Evolutionary conservation across 2,888 invertebrate species (phyloP), one percentile per base, ranked within the genome.

Genomic region (Phyto melanocephala): DNA sequence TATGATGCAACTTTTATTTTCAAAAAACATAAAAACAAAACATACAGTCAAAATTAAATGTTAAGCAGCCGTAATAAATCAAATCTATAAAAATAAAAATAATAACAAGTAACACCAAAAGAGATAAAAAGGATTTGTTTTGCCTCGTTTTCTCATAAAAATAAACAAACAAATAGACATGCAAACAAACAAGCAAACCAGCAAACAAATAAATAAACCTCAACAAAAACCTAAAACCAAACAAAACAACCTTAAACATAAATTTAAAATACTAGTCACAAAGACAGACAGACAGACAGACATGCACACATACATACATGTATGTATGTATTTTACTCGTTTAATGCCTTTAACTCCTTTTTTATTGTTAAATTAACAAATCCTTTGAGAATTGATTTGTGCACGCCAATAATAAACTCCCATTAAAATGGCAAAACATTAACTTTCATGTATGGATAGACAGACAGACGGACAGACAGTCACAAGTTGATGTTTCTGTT

Each of bases 331-430:
- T 37, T 63, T 40, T 54, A 54, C 42, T 63, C 62, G 54, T 67
- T 67, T 76, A 77, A 60, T 54, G 54, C 54, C 54, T 37, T 54
- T 67, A 71, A 65, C 56, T 71, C 56, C 47, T 35, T 37, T 45
- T 71, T 71, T 65, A 60, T 81, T 76, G 76, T 81, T 77, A 77
- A 79, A 77, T 81, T 81, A 79, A 79, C 87, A 89, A 89, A 89
- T 89, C 90, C 89, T 87, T 86, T 86, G 89, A 87, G 89, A 89
- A 89, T 89, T 88, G 89, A 89, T 89, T 89, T 86, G 87, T 89
- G 90, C 88, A 90, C 89, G 90, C 87, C 88, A 89, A 89, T 89
- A 68, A 76, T 76, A 89, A 88, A 81, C 81, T 72, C 72, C 71
- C 81, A 77, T 76, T 72, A 60, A 76, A 70, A 70, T 85, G 76